Evolutionary conservation across 1,140 invertebrate genomes (phyloP).

Genomic region (Aleiodes sp.): DNA sequence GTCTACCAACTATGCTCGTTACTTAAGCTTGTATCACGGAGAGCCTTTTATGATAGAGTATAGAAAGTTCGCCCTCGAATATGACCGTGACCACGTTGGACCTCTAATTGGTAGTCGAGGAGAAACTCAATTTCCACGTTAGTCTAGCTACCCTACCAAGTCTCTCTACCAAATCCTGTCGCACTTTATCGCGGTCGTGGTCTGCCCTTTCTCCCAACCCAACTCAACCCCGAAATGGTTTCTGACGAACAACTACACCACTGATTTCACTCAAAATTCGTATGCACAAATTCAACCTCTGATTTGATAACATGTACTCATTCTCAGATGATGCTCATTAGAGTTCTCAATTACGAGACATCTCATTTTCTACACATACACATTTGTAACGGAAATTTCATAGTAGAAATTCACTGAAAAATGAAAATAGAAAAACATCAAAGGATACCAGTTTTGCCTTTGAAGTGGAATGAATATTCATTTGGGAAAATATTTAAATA

Average conservation of each 20-base stretch:
- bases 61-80: background rate
- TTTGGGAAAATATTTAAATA: too few relatives aligned
- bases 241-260: background rate
- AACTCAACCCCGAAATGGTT: background rate
- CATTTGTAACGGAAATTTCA: too few relatives aligned
- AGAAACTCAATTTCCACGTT: constrained; percentile 18
- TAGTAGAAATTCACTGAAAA: too few relatives aligned
- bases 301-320: background rate
- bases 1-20: constrained; percentile 1
- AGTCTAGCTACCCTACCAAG: background rate
- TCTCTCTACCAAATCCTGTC: constrained; percentile 12
- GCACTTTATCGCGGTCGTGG: background rate
- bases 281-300: background rate
- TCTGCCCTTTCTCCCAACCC: background rate
- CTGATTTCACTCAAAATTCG: background rate
- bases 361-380: too few relatives aligned
- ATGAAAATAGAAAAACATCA: too few relatives aligned
- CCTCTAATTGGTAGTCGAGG: constrained; percentile 15
- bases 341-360: background rate
- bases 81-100: constrained; percentile 13
- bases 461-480: too few relatives aligned
- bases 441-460: too few relatives aligned
- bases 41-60: constrained; percentile 9
- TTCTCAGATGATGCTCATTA: background rate
- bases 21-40: background rate